Conservation (phyloP, 2,113 vertebrate genomes). For the Butorides virescens region DNA sequence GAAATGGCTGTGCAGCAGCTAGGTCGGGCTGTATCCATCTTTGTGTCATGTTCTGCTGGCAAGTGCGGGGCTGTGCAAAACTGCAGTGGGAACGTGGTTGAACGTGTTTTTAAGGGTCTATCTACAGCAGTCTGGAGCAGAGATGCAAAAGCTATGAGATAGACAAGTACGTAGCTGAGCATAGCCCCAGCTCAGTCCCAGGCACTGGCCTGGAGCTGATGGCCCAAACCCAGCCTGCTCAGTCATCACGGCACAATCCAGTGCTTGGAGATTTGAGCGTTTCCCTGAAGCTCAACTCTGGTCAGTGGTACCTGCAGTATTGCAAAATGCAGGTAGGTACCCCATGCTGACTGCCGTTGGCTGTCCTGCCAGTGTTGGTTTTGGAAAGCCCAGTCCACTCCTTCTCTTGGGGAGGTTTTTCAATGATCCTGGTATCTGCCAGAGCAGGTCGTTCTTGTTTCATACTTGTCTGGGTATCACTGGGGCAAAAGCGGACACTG, state of each 20-base stretch:
- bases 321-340: neutral
- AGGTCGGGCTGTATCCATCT: fast-evolving
- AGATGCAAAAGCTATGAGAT: neutral
- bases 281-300: neutral
- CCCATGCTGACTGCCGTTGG: neutral
- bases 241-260: neutral
- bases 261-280: neutral
- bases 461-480: neutral
- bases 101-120: neutral
- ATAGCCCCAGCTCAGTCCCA: neutral
- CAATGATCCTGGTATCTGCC: neutral
- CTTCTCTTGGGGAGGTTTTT: neutral
- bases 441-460: neutral
- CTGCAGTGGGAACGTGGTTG: neutral
- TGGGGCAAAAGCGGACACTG: neutral
- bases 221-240: neutral
- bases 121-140: neutral
- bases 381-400: neutral
- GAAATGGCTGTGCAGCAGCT: neutral
- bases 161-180: neutral
- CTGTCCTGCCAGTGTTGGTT: neutral
- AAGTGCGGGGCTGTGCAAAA: neutral
- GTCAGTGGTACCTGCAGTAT: neutral
- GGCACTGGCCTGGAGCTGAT: neutral
- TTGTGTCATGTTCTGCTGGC: neutral